Evolutionary conservation across 64 coral and sea anemone genomes (phyloP).

Genomic region (Actinia tenebrosa): DNA sequence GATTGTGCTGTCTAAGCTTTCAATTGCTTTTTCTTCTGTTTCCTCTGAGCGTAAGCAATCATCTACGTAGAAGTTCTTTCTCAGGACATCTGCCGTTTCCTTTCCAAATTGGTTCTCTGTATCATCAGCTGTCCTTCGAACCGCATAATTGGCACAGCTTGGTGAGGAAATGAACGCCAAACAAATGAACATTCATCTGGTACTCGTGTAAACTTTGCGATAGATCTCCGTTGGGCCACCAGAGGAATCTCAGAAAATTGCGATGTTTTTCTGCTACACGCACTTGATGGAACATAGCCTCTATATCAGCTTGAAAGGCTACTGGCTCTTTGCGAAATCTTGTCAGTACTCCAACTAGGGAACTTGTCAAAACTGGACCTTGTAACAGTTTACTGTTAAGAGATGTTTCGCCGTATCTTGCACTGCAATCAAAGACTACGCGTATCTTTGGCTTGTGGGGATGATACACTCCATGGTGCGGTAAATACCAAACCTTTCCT

Average conservation of each 20-base stretch:
- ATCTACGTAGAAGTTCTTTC: conserved; percentile 58
- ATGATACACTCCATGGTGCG: background rate
- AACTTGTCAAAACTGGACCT: conserved; percentile 3
- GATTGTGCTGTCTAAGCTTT: conserved; percentile 8
- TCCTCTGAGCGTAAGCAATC: conserved; percentile 42
- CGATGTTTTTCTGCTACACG: background rate
- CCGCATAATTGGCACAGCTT: conserved; percentile 26
- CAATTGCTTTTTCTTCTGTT: conserved; percentile 23
- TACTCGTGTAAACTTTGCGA: conserved; percentile 25
- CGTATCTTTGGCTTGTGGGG: background rate
- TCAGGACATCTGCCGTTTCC: conserved; percentile 20
- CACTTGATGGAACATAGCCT: conserved; percentile 7
- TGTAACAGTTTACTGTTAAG: conserved; percentile 14
- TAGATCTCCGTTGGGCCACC: conserved; percentile 30
- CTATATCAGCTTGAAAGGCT: conserved; percentile 2
- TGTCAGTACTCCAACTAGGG: conserved; percentile 15
- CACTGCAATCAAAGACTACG: background rate
- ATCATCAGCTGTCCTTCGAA: conserved; percentile 27
- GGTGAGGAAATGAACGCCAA: conserved; percentile 37
- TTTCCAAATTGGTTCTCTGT: background rate
- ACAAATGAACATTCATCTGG: conserved; percentile 35
- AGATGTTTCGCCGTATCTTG: background rate
- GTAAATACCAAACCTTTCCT: background rate
- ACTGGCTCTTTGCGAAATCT: conserved; percentile 2
- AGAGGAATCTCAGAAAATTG: conserved; percentile 32